phyloP scores from a whole-genome alignment of 2,113 vertebrate genomes.

The Pelvicachromis taeniatus region DNA sequence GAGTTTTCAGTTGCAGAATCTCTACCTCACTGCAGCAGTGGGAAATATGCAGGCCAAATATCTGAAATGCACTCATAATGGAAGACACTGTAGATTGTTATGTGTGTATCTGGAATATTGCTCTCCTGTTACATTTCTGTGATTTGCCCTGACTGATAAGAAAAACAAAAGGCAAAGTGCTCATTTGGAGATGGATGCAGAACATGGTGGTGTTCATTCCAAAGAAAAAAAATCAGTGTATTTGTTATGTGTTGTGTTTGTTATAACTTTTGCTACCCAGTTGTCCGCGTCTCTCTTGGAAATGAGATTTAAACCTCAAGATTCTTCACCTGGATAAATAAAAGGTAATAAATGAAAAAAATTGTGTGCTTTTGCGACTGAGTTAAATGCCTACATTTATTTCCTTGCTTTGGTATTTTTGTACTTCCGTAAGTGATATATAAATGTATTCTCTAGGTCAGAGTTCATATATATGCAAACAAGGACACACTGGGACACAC shows the following conservation, averaged over 20 bases:
- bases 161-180: background rate
- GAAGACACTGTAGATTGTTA: background rate
- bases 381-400: background rate
- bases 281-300: background rate
- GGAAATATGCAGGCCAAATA: background rate
- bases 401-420: background rate
- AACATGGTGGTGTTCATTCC: background rate
- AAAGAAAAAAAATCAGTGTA: constrained; percentile 9
- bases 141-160: background rate
- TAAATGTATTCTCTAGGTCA: background rate
- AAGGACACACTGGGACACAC: background rate
- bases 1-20: background rate
- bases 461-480: background rate
- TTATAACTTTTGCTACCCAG: background rate
- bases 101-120: background rate
- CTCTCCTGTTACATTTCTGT: background rate
- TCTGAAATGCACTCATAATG: background rate
- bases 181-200: background rate
- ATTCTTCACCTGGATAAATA: background rate
- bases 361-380: background rate
- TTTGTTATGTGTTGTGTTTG: background rate
- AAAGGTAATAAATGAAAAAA: background rate
- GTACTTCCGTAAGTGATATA: background rate
- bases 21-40: background rate
- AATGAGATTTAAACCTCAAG: background rate